Conservation (phyloP, 2,113 vertebrate genomes). For the Pholis gunnellus region DNA sequence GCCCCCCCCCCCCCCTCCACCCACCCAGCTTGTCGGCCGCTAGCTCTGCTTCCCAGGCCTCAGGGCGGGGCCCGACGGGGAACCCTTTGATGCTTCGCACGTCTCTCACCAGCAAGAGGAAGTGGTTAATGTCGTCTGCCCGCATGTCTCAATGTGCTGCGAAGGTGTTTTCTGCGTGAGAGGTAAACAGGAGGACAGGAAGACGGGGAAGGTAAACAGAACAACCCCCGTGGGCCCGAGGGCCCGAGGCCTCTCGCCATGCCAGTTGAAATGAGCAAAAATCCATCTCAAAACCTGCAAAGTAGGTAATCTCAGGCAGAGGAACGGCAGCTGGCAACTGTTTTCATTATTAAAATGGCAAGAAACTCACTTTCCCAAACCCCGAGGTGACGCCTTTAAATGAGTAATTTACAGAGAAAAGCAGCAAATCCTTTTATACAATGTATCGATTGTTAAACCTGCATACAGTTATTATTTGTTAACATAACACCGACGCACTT, state of each 20-base stretch:
- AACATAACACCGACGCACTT: neutral
- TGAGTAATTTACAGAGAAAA: neutral
- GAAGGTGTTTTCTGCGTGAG: constrained; percentile 51
- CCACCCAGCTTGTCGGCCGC: constrained; percentile 22
- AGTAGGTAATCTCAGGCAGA: neutral
- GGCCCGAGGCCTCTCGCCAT: constrained; percentile 27
- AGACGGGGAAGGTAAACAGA: constrained; percentile 33
- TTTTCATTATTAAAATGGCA: neutral
- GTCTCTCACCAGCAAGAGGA: constrained; percentile 51
- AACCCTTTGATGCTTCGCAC: constrained; percentile 54
- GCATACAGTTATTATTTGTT: neutral
- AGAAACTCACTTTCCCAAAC: neutral
- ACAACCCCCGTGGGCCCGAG: constrained; percentile 11
- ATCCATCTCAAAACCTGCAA: neutral
- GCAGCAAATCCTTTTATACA: neutral
- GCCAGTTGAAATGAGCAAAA: constrained; percentile 14
- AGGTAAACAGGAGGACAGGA: constrained; percentile 33
- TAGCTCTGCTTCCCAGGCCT: constrained; percentile 36
- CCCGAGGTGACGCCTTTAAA: neutral
- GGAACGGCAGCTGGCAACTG: neutral
- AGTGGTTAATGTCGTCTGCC: constrained; percentile 41
- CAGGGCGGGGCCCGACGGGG: constrained; percentile 38
- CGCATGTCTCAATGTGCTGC: constrained; percentile 40
- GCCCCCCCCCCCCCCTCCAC: constrained; percentile 29
- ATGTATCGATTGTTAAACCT: neutral